Evolutionary conservation across 2,113 vertebrate species (phyloP).

Genomic region (Limnothrissa miodon): DNA sequence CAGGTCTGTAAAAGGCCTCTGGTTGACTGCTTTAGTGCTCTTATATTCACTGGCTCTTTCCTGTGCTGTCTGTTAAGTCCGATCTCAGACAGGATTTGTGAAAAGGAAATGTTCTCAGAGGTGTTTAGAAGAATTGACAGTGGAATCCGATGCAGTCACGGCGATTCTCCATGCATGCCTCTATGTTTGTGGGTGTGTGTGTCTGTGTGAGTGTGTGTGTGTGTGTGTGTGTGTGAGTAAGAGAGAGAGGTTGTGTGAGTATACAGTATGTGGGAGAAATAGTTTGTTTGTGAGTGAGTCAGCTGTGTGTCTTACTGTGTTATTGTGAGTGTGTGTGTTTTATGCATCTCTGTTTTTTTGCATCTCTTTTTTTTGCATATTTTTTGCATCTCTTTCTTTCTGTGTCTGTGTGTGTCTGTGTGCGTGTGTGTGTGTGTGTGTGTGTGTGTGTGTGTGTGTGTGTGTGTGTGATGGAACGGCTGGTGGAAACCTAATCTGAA

Average conservation of each 20-base stretch:
- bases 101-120: constrained; percentile 1
- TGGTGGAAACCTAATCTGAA: constrained; percentile 13
- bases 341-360: neutral
- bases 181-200: neutral
- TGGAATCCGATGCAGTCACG: neutral
- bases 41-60: neutral
- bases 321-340: neutral
- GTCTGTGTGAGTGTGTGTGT: neutral
- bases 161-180: neutral
- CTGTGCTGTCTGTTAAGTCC: neutral
- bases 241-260: no score
- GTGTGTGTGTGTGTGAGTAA: neutral
- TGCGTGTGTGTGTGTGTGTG: neutral
- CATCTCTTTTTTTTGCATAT: neutral
- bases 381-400: neutral
- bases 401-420: neutral
- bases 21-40: neutral
- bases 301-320: neutral
- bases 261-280: no score
- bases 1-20: no score
- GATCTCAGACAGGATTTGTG: constrained; percentile 11
- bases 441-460: constrained; percentile 3
- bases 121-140: neutral
- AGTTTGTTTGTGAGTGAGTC: neutral
- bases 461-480: neutral